Conservation (phyloP, 2,888 invertebrate species). For the Blastobasis lacticolella region DNA sequence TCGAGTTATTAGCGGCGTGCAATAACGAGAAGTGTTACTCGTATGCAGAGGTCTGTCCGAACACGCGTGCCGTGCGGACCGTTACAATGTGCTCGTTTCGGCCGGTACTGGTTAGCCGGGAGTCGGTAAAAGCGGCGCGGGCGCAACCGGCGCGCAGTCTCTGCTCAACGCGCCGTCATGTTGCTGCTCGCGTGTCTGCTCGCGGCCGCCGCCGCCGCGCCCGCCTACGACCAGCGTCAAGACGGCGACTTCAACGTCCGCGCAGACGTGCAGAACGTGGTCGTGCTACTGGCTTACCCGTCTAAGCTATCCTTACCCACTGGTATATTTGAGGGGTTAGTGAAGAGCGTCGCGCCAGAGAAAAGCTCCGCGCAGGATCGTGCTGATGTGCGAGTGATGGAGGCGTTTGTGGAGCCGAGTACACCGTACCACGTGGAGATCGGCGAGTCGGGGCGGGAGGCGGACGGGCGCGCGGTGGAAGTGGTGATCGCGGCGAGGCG, state of each 20-base stretch:
- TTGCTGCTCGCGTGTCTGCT: slow-evolving; percentile 37
- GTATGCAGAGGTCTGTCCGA: slow-evolving; percentile 26
- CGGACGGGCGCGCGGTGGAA: slow-evolving; percentile 42
- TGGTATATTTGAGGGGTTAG: slow-evolving; percentile 25
- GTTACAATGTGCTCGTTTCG: slow-evolving; percentile 68
- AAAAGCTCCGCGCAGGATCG: slow-evolving; percentile 41
- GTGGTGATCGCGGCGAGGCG: slow-evolving; percentile 54
- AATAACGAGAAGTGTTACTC: slow-evolving; percentile 1
- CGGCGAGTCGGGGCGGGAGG: slow-evolving; percentile 35
- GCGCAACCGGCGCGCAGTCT: slow-evolving; percentile 48
- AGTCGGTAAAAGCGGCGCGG: slow-evolving; percentile 62
- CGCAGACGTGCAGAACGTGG: slow-evolving; percentile 83
- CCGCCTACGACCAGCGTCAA: slow-evolving; percentile 80
- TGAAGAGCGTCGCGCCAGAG: slow-evolving; percentile 19
- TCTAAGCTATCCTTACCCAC: slow-evolving; percentile 30
- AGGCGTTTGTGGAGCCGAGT: slow-evolving; percentile 78
- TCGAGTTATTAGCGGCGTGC: neutral
- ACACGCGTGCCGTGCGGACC: slow-evolving; percentile 53
- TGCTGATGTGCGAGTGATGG: slow-evolving; percentile 58
- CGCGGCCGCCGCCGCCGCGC: slow-evolving; percentile 45
- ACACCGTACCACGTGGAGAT: slow-evolving; percentile 82
- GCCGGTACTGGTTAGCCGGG: slow-evolving; percentile 57
- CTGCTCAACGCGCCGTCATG: slow-evolving; percentile 49
- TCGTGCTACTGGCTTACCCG: slow-evolving; percentile 78
- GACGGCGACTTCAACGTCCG: slow-evolving; percentile 83